Conservation (phyloP, 2,113 vertebrate genomes). For the Sinocyclocheilus rhinocerous region DNA sequence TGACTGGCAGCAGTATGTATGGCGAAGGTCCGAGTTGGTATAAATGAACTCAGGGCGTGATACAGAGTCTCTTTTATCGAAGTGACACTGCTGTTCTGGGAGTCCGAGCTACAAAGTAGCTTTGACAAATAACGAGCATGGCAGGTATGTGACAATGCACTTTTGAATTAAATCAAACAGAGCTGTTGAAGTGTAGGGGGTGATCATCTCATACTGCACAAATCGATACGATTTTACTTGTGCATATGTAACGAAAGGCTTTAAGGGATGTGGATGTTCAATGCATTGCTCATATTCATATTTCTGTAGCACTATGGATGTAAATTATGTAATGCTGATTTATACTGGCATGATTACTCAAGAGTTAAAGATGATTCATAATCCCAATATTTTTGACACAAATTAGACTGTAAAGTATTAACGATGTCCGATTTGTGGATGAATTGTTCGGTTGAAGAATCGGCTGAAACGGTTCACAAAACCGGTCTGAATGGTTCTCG, state of each 20-base stretch:
- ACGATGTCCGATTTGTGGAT: no score
- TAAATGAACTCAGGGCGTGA: conserved; percentile 1
- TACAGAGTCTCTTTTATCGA: neutral
- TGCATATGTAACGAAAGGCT: neutral
- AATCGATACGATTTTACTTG: neutral
- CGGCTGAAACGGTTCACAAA: no score
- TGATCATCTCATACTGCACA: neutral
- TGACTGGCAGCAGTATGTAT: neutral
- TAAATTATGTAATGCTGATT: neutral
- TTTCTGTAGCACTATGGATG: neutral
- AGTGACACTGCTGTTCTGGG: neutral
- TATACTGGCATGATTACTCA: neutral
- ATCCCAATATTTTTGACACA: neutral
- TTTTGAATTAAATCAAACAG: no score
- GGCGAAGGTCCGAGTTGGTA: neutral
- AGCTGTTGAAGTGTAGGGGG: neutral
- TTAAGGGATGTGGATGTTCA: neutral
- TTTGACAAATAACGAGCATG: conserved; percentile 36
- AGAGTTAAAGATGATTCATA: neutral
- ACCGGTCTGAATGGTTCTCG: neutral
- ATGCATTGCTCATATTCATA: neutral
- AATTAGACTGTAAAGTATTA: neutral
- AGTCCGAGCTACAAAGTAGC: conserved; percentile 26
- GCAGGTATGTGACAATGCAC: conserved; percentile 36
- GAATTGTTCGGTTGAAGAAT: neutral